Conservation (phyloP, 2,888 invertebrate species). For the Himalopsyche tibetana region DNA sequence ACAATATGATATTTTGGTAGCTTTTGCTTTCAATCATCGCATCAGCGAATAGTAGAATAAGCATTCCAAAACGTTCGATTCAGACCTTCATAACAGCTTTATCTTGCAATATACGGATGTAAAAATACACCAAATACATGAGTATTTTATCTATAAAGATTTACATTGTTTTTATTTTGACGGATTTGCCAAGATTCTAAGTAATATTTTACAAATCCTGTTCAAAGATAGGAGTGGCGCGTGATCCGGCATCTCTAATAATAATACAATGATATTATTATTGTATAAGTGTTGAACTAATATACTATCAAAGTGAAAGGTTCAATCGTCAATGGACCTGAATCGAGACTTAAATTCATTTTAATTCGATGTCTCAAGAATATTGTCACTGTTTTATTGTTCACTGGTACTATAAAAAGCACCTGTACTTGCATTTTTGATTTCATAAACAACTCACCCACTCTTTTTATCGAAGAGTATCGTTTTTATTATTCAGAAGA, state of each 20-base stretch:
- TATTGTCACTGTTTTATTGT: constrained; percentile 3
- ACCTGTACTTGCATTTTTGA: constrained; percentile 10
- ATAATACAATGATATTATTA: neutral
- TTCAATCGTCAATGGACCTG: neutral
- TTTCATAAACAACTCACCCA: constrained; percentile 3
- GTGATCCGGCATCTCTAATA: neutral
- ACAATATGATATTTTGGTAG: too few relatives aligned
- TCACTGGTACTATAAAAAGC: neutral
- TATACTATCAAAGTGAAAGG: constrained; percentile 4
- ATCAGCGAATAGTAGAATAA: too few relatives aligned
- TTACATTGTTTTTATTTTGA: constrained; percentile 17
- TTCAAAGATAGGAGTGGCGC: constrained; percentile 23
- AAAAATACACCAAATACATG: neutral
- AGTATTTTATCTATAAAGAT: neutral
- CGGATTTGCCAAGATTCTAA: neutral
- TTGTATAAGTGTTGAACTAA: neutral
- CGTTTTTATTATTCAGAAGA: neutral
- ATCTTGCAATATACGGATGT: constrained; percentile 3
- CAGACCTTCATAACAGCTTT: neutral
- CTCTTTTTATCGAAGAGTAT: neutral
- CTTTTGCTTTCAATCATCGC: too few relatives aligned
- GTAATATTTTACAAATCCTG: constrained; percentile 7
- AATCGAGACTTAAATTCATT: constrained; percentile 6
- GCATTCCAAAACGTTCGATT: too few relatives aligned
- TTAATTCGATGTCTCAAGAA: neutral